A percentile compares a stretch with the other conserved stretches of the same genome.
Conservation (phyloP, 1,140 invertebrate species). For the Phortica variegata region DNA sequence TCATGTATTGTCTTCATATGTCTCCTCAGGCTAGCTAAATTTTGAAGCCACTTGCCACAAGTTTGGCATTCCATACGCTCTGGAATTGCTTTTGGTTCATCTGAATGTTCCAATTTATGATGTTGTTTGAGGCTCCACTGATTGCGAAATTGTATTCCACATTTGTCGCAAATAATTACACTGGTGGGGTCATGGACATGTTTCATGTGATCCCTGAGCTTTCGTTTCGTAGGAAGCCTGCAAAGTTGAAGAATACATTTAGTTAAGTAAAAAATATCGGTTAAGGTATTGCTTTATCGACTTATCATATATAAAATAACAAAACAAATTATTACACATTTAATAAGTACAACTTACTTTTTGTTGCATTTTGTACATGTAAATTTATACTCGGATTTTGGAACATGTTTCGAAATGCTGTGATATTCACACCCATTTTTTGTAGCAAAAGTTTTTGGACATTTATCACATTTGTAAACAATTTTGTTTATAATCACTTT, state of each 20-base stretch:
- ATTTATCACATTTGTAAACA: constrained; percentile 21
- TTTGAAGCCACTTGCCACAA: neutral
- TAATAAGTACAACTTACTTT: constrained; percentile 9
- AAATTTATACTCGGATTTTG: constrained; percentile 20
- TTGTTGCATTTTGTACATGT: constrained; percentile 19
- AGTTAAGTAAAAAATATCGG: too few species aligned
- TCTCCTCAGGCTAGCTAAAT: neutral
- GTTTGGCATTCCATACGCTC: neutral
- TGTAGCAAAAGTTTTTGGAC: constrained; percentile 17
- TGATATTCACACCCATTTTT: constrained; percentile 20
- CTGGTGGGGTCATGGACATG: constrained; percentile 1
- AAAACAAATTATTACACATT: neutral
- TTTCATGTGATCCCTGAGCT: constrained; percentile 19
- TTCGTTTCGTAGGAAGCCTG: constrained; percentile 18
- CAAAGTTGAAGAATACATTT: neutral
- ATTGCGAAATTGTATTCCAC: neutral
- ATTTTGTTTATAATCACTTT: constrained; percentile 9
- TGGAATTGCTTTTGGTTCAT: neutral
- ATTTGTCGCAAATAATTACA: constrained; percentile 4
- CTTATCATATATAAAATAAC: neutral
- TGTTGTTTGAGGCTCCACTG: neutral
- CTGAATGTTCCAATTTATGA: neutral
- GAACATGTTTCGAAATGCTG: constrained; percentile 18
- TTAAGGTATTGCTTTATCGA: too few species aligned
- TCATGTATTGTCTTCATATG: constrained; percentile 1